phyloP scores from a whole-genome alignment of 2,888 invertebrate genomes.

The Acronicta psi region DNA sequence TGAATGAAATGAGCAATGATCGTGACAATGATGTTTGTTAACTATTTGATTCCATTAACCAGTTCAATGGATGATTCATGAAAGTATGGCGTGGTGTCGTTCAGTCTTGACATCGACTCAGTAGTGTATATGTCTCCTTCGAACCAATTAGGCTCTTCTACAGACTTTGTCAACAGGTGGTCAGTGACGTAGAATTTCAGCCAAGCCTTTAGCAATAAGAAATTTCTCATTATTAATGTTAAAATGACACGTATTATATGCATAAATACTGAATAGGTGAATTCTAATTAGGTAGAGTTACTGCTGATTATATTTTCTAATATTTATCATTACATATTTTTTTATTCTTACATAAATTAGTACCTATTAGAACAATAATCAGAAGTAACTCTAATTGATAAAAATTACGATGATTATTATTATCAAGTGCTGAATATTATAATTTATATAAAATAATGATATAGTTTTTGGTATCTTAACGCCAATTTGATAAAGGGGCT shows the following conservation, averaged over 20 bases:
- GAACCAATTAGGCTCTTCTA: conserved; percentile 86
- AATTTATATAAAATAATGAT: conserved; percentile 13
- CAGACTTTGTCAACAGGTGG: conserved; percentile 84
- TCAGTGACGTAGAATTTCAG: conserved; percentile 89
- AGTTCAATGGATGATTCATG: conserved; percentile 82
- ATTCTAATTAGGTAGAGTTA: conserved; percentile 30
- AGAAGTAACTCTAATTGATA: conserved; percentile 36
- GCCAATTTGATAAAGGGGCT: conserved; percentile 88
- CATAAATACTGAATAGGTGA: conserved; percentile 19
- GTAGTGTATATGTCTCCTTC: conserved; percentile 79
- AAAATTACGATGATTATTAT: conserved; percentile 40
- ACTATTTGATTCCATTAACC: conserved; percentile 87
- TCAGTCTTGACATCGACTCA: conserved; percentile 78
- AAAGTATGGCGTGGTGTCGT: conserved; percentile 75
- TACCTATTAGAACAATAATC: conserved; percentile 13
- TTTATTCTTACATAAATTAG: background rate
- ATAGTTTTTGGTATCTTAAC: conserved; percentile 59
- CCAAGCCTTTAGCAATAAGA: conserved; percentile 87
- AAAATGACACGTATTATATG: conserved; percentile 35
- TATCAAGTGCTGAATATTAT: conserved; percentile 4
- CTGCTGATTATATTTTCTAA: conserved; percentile 19
- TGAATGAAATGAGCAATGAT: conserved; percentile 71
- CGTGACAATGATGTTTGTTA: conserved; percentile 64
- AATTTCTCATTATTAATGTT: conserved; percentile 68
- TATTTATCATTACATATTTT: background rate